These are phyloP conservation scores for Apamea monoglypha DNA, from an alignment of 2,888 invertebrate genomes.

Conservation along the genomic window DNA sequence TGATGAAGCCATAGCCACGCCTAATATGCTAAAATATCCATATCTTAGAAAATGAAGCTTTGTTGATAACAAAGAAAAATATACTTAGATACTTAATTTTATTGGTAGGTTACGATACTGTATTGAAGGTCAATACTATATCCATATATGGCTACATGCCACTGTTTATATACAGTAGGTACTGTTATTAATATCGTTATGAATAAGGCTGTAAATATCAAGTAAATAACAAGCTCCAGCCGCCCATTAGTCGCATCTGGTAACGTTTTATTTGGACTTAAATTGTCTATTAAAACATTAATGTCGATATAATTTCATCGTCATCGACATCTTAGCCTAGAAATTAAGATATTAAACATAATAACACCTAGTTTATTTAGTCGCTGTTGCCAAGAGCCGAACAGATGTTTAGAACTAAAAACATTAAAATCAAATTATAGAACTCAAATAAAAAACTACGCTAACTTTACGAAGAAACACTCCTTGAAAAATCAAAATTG, in stretches of 20 bases:
- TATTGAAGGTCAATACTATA: conserved; percentile 18
- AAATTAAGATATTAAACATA: conserved; percentile 15
- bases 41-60: neutral
- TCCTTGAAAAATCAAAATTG: neutral
- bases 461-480: neutral
- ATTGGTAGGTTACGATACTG: neutral
- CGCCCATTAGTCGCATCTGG: conserved; percentile 6
- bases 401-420: conserved; percentile 6
- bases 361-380: conserved; percentile 10
- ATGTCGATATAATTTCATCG: conserved; percentile 10
- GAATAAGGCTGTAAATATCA: neutral
- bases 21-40: neutral
- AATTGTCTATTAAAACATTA: conserved; percentile 22
- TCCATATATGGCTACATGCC: neutral
- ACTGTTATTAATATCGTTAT: conserved; percentile 10
- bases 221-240: conserved; percentile 1
- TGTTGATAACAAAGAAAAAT: conserved; percentile 3
- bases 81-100: neutral
- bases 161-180: neutral
- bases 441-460: neutral
- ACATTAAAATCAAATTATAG: conserved; percentile 5
- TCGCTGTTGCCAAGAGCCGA: neutral
- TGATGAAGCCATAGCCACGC: neutral
- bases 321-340: conserved; percentile 15
- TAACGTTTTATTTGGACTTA: conserved; percentile 25